A percentile compares a stretch with the other conserved stretches of the same genome.
These are phyloP conservation scores for Cecidostiba fungosa DNA, from an alignment of 2,888 invertebrate genomes.

Conservation along the genomic window DNA sequence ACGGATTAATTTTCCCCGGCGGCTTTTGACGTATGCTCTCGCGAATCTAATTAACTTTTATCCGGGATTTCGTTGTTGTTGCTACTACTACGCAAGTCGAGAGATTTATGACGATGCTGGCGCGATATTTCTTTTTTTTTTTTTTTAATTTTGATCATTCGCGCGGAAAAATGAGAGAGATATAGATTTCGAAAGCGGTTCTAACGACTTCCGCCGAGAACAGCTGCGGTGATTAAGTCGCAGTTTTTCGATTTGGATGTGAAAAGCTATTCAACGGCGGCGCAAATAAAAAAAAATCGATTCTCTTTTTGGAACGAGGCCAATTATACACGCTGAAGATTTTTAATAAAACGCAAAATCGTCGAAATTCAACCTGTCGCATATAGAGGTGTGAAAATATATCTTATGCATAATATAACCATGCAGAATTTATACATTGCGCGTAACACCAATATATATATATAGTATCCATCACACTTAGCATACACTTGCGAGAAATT, in stretches of 20 bases:
- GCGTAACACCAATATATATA: conserved; percentile 28
- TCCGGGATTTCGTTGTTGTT: not conserved
- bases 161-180: not conserved
- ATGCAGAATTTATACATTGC: conserved; percentile 51
- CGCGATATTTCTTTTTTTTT: no score
- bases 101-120: not conserved
- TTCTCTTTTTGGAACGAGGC: no score
- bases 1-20: conserved; percentile 12
- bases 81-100: no score
- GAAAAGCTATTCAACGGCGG: not conserved
- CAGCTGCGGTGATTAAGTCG: not conserved
- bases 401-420: not conserved
- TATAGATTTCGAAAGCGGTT: not conserved
- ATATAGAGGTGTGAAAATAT: no score
- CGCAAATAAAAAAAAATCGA: no score
- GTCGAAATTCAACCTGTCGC: no score
- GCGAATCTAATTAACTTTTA: conserved; percentile 9
- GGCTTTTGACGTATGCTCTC: conserved; percentile 5
- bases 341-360: no score
- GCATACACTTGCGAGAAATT: conserved; percentile 48
- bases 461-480: conserved; percentile 37
- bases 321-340: no score
- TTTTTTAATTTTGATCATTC: not conserved
- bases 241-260: not conserved
- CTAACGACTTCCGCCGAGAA: not conserved